Evolutionary conservation across 2,113 vertebrate genomes (phyloP).

Genomic region (Todiramphus chloris): DNA sequence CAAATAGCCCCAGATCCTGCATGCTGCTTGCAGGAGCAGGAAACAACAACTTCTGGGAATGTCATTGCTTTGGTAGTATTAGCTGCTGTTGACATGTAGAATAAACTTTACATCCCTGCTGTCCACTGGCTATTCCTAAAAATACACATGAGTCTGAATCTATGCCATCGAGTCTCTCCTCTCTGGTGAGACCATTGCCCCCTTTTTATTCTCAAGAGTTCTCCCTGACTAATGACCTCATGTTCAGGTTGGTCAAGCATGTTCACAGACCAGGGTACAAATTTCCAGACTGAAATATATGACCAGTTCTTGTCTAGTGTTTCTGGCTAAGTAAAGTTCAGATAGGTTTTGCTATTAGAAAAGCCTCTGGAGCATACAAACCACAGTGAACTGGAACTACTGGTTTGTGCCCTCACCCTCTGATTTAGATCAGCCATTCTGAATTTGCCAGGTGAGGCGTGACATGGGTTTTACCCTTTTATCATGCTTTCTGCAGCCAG

Average conservation of each 20-base stretch:
- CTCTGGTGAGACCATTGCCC: background rate
- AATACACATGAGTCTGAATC: background rate
- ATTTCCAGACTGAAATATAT: background rate
- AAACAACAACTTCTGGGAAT: background rate
- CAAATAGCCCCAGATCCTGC: background rate
- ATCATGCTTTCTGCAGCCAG: background rate
- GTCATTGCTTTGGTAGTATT: background rate
- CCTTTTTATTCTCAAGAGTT: background rate
- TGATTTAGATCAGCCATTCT: background rate
- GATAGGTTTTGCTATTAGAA: background rate
- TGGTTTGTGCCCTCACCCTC: background rate
- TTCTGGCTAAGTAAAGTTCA: background rate
- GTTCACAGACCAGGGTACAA: background rate
- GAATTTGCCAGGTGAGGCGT: background rate
- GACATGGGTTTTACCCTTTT: background rate
- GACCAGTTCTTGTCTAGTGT: background rate
- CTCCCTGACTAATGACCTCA: background rate
- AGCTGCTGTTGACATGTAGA: background rate
- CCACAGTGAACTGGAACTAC: background rate
- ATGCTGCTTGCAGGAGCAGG: background rate
- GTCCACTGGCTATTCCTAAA: background rate
- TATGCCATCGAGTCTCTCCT: background rate
- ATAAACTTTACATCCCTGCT: background rate
- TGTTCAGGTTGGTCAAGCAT: background rate
- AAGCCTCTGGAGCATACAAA: background rate